These are phyloP conservation scores for Epistrophe eligans DNA, from an alignment of 2,888 invertebrate genomes.

Conservation along the genomic window DNA sequence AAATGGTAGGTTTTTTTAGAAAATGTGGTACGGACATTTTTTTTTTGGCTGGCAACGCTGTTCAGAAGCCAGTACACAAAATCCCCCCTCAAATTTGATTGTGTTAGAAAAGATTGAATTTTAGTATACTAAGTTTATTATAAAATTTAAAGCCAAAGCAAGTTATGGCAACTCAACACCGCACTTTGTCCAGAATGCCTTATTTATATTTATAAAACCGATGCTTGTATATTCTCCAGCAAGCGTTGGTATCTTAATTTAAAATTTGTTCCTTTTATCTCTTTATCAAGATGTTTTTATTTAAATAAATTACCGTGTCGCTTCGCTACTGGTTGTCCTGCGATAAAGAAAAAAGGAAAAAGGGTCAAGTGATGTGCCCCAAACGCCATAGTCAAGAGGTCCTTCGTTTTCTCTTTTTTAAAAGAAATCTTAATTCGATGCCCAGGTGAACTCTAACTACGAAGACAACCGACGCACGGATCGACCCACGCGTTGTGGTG, in stretches of 20 bases:
- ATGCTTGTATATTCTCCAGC: no score
- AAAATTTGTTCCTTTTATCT: constrained; percentile 33
- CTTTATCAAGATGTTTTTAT: constrained; percentile 24
- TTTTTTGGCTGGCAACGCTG: no score
- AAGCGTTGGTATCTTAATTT: background rate
- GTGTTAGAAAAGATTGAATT: no score
- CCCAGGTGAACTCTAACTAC: constrained; percentile 4
- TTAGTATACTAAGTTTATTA: no score
- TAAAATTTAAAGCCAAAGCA: background rate
- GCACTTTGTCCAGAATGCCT: background rate
- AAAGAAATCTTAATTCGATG: constrained; percentile 4
- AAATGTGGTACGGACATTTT: no score
- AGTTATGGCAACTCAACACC: background rate
- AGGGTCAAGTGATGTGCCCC: constrained; percentile 26
- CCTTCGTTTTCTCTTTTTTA: background rate
- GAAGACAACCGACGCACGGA: no score
- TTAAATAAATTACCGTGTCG: constrained; percentile 35
- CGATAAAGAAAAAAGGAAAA: constrained; percentile 6
- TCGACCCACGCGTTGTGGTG: background rate
- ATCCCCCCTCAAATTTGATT: no score
- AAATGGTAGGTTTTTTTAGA: no score
- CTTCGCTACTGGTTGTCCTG: background rate
- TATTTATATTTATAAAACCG: background rate
- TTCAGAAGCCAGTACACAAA: no score
- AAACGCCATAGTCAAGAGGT: background rate